Evolutionary conservation across 2,113 vertebrate genomes (phyloP).

Genomic region (Ploceus nigricollis): DNA sequence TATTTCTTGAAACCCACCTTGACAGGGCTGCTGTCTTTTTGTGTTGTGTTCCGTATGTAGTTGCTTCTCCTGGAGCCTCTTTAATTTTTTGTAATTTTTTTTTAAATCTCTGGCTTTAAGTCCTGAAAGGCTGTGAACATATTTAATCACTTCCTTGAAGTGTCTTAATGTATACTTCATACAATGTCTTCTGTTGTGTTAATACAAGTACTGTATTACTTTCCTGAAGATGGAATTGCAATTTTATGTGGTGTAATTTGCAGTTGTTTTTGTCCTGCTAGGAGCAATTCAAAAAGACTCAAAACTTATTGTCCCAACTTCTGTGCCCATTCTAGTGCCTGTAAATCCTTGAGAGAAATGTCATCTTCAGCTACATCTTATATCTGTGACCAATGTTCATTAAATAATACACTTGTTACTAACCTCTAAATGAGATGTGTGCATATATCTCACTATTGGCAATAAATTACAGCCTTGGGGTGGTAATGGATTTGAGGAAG

Average conservation of each 20-base stretch:
- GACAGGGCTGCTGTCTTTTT: background rate
- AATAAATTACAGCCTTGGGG: background rate
- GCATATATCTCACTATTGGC: background rate
- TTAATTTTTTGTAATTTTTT: background rate
- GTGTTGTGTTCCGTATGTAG: background rate
- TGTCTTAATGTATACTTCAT: background rate
- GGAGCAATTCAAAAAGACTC: background rate
- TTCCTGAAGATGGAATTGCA: background rate
- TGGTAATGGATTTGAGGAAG: background rate
- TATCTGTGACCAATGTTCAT: background rate
- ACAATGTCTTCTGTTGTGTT: background rate
- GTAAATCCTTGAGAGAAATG: background rate
- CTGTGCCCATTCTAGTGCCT: background rate
- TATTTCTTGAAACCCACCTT: background rate
- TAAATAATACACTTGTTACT: background rate
- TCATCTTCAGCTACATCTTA: background rate
- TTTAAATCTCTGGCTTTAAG: background rate
- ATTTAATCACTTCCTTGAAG: background rate
- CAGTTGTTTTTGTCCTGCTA: background rate
- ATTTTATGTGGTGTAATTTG: background rate
- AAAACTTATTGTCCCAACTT: background rate
- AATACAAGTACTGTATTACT: background rate
- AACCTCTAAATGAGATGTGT: background rate
- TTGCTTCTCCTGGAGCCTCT: background rate
- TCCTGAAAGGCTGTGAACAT: background rate